Conservation (phyloP, 2,113 vertebrate genomes). For the Thryonomys swinderianus region DNA sequence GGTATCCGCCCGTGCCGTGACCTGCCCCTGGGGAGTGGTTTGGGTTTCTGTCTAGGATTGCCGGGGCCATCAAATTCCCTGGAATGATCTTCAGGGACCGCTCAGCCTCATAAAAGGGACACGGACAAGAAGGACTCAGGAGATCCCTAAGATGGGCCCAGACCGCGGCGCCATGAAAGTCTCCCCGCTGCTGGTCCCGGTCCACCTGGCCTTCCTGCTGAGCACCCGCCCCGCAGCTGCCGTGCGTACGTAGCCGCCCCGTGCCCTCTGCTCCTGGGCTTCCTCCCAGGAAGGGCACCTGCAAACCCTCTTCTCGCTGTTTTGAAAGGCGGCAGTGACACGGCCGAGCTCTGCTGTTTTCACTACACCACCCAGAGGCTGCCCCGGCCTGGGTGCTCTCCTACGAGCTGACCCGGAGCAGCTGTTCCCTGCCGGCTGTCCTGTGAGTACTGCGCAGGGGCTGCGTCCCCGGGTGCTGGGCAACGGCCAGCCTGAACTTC, state of each 20-base stretch:
- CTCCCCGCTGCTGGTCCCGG: accelerated
- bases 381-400: background rate
- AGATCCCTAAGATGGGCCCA: background rate
- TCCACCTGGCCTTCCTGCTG: slow-evolving; percentile 43
- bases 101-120: background rate
- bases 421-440: slow-evolving; percentile 7
- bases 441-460: slow-evolving; percentile 50
- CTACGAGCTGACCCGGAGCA: slow-evolving; percentile 11
- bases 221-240: background rate
- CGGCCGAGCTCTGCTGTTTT: slow-evolving; percentile 48
- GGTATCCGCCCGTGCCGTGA: accelerated
- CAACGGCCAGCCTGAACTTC: too few relatives aligned
- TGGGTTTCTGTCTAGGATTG: accelerated
- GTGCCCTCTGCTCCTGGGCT: background rate
- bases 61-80: background rate
- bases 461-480: too few relatives aligned
- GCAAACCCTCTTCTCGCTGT: background rate
- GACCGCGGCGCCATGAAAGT: background rate
- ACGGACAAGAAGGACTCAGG: background rate
- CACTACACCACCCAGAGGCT: background rate
- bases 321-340: slow-evolving; percentile 19
- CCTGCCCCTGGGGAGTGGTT: background rate
- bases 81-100: background rate
- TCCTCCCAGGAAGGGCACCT: background rate
- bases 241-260: background rate